A percentile compares a stretch with the other conserved stretches of the same genome.
Conservation (phyloP, 1,140 invertebrate species). For the Solenopsis invicta region DNA sequence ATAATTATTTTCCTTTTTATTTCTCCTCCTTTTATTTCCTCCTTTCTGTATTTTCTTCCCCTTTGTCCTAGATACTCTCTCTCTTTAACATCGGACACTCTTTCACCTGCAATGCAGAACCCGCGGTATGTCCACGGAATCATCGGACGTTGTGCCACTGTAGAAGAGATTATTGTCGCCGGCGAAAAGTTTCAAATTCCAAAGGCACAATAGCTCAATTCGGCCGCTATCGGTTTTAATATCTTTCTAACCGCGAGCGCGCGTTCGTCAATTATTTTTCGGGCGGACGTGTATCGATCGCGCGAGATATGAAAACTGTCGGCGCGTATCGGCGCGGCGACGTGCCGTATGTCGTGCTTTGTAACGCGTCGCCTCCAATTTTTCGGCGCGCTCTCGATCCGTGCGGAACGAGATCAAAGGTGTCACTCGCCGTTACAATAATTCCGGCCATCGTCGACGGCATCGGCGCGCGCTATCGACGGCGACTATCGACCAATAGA, state of each 20-base stretch:
- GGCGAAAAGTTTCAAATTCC: slow-evolving; percentile 52
- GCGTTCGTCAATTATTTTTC: slow-evolving; percentile 73
- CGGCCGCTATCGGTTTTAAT: slow-evolving; percentile 69
- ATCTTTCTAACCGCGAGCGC: slow-evolving; percentile 68
- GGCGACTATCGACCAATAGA: slow-evolving; percentile 26
- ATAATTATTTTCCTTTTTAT: slow-evolving; percentile 12
- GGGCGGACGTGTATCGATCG: slow-evolving; percentile 66
- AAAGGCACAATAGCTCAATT: slow-evolving; percentile 54
- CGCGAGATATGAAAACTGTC: slow-evolving; percentile 73
- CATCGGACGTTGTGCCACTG: not conserved
- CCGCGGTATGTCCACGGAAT: not conserved
- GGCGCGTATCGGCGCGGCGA: slow-evolving; percentile 58
- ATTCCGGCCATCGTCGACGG: slow-evolving; percentile 55
- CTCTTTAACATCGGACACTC: not conserved
- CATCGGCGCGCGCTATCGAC: slow-evolving; percentile 45
- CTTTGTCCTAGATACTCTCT: not conserved
- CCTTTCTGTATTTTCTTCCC: not conserved
- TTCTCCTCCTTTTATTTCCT: not conserved
- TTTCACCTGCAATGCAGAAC: not conserved
- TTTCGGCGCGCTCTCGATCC: slow-evolving; percentile 55
- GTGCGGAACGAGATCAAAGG: slow-evolving; percentile 66
- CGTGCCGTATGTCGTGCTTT: slow-evolving; percentile 52
- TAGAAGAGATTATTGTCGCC: slow-evolving; percentile 37
- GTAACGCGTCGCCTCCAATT: slow-evolving; percentile 52
- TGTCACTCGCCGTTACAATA: slow-evolving; percentile 68